Percentiles rank a stretch among this genome's conserved stretches.
phyloP scores from a whole-genome alignment of 2,113 vertebrate genomes.

The Electrona antarctica region DNA sequence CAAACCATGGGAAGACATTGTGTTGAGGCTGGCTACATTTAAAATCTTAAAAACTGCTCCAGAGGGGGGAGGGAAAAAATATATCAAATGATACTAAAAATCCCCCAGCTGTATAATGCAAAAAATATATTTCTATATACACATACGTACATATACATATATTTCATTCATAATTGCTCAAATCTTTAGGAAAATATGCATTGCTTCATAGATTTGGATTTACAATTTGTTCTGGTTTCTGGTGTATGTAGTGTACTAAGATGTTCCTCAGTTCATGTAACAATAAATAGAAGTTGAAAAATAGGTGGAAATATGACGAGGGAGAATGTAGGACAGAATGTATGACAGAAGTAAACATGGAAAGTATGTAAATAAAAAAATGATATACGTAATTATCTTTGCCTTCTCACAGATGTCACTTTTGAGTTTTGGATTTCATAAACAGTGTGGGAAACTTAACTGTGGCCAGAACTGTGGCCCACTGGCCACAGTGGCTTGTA shows the following conservation, averaged over 20 bases:
- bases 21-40: constrained; percentile 72
- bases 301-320: constrained; percentile 51
- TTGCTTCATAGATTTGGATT: constrained; percentile 78
- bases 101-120: constrained; percentile 77
- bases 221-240: constrained; percentile 75
- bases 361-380: constrained; percentile 69
- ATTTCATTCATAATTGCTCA: constrained; percentile 79
- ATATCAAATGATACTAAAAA: constrained; percentile 77
- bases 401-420: constrained; percentile 50
- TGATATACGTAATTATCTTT: constrained; percentile 67
- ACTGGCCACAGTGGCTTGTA: not conserved
- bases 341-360: constrained; percentile 72
- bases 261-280: constrained; percentile 72
- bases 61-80: constrained; percentile 48
- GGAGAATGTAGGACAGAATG: constrained; percentile 59
- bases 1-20: constrained; percentile 76
- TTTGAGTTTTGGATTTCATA: constrained; percentile 40
- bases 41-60: constrained; percentile 70
- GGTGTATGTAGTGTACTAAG: constrained; percentile 75
- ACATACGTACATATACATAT: constrained; percentile 81
- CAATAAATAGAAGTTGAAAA: constrained; percentile 76
- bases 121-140: constrained; percentile 84
- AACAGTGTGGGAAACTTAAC: constrained; percentile 61
- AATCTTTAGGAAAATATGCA: constrained; percentile 82
- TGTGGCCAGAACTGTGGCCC: not conserved